Conservation (phyloP, 2,888 invertebrate genomes). For the Chalcis sispes region DNA sequence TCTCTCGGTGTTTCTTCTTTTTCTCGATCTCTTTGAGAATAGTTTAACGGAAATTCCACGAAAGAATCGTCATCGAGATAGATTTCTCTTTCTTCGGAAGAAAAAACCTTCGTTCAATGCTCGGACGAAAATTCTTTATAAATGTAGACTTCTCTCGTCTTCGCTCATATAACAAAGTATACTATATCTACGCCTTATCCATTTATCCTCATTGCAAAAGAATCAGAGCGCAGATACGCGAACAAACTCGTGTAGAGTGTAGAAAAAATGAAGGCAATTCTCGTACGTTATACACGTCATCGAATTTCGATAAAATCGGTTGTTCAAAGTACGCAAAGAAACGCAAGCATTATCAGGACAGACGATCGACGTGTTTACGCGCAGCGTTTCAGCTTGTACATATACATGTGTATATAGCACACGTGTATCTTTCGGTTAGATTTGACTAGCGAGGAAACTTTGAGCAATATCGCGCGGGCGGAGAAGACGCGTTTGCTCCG, state of each 20-base stretch:
- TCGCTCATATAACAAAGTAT: not conserved
- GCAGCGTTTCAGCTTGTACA: conserved; percentile 13
- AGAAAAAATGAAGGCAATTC: no score
- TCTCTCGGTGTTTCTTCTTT: not conserved
- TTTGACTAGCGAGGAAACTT: conserved; percentile 12
- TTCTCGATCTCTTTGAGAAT: not conserved
- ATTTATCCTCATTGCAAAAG: no score
- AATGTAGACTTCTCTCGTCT: not conserved
- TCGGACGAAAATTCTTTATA: conserved; percentile 44
- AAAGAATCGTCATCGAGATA: conserved; percentile 20
- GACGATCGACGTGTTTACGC: conserved; percentile 42
- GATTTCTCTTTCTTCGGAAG: no score
- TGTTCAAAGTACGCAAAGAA: not conserved
- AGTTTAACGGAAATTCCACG: not conserved
- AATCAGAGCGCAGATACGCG: no score
- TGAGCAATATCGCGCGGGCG: conserved; percentile 35
- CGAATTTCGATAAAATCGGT: no score
- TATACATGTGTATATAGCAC: conserved; percentile 4
- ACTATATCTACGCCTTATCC: no score
- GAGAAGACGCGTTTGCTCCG: not conserved
- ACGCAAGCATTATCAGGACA: not conserved
- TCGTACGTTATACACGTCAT: no score
- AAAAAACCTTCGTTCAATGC: no score
- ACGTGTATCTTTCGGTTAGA: not conserved
- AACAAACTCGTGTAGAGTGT: no score